Conservation (phyloP, 2,113 vertebrate genomes). For the Illadopsis cleaveri region DNA sequence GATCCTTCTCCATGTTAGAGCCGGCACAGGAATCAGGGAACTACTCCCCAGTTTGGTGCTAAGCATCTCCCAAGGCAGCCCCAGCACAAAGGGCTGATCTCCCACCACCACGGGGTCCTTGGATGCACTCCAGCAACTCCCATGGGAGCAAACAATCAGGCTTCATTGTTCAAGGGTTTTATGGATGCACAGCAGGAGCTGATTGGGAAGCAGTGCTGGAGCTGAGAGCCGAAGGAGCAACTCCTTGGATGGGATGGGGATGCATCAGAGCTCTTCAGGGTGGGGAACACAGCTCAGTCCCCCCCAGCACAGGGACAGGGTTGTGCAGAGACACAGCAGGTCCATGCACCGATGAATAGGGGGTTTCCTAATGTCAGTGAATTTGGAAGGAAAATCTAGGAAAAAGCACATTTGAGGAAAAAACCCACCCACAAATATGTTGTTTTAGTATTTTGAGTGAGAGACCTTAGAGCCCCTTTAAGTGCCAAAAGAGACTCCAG, state of each 20-base stretch:
- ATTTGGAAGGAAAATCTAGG: not conserved
- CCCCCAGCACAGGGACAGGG: no score
- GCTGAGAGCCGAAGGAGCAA: not conserved
- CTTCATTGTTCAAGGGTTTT: fast-evolving
- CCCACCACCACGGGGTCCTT: fast-evolving
- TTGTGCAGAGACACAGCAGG: not conserved
- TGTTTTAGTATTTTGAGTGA: not conserved
- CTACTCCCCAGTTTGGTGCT: fast-evolving
- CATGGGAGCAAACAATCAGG: not conserved
- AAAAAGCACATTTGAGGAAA: not conserved
- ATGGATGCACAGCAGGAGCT: not conserved
- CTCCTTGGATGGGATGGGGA: not conserved
- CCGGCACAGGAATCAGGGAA: fast-evolving
- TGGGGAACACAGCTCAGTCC: not conserved
- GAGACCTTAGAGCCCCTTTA: not conserved
- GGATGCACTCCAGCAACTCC: not conserved
- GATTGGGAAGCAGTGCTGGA: not conserved
- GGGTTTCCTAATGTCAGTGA: not conserved
- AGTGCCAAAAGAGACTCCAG: not conserved
- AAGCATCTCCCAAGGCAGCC: not conserved
- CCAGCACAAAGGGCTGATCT: not conserved
- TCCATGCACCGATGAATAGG: fast-evolving
- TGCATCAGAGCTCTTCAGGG: not conserved
- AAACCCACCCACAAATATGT: fast-evolving
- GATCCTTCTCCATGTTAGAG: not conserved